Evolutionary conservation across 2,888 invertebrate species (phyloP).

Genomic region (Drosophila cognata): DNA sequence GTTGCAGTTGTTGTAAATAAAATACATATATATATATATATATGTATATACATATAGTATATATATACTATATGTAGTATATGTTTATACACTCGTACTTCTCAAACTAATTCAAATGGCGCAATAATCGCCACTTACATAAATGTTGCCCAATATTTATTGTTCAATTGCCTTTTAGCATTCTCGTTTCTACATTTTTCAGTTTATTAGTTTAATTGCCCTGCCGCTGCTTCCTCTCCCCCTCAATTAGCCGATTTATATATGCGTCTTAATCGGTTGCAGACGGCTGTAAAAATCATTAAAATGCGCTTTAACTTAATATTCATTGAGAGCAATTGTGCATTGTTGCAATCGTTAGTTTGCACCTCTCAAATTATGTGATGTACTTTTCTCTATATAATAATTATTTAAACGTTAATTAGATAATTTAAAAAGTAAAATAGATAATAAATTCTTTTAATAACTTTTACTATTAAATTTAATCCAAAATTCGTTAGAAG

Average conservation of each 20-base stretch:
- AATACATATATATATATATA: background rate
- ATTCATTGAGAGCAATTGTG: slow-evolving; percentile 8
- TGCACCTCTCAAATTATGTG: background rate
- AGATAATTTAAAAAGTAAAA: background rate
- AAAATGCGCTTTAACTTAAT: slow-evolving; percentile 36
- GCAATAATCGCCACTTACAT: slow-evolving; percentile 75
- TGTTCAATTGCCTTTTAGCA: slow-evolving; percentile 21
- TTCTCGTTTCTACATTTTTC: slow-evolving; percentile 2
- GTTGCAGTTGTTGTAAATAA: slow-evolving; percentile 50
- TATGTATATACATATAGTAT: background rate
- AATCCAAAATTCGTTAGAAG: background rate
- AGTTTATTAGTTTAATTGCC: slow-evolving; percentile 58
- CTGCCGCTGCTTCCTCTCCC: background rate
- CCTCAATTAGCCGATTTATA: background rate
- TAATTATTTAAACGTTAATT: background rate
- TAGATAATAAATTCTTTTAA: background rate
- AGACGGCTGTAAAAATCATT: slow-evolving; percentile 21
- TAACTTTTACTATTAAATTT: background rate
- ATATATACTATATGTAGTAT: slow-evolving; percentile 5
- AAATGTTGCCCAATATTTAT: slow-evolving; percentile 70
- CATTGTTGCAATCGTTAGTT: slow-evolving; percentile 11
- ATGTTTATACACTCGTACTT: slow-evolving; percentile 16
- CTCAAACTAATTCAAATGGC: slow-evolving; percentile 59
- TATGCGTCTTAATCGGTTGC: slow-evolving; percentile 4
- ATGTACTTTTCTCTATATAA: background rate